Evolutionary conservation across 2,113 vertebrate species (phyloP).

Genomic region (Smithornis capensis): DNA sequence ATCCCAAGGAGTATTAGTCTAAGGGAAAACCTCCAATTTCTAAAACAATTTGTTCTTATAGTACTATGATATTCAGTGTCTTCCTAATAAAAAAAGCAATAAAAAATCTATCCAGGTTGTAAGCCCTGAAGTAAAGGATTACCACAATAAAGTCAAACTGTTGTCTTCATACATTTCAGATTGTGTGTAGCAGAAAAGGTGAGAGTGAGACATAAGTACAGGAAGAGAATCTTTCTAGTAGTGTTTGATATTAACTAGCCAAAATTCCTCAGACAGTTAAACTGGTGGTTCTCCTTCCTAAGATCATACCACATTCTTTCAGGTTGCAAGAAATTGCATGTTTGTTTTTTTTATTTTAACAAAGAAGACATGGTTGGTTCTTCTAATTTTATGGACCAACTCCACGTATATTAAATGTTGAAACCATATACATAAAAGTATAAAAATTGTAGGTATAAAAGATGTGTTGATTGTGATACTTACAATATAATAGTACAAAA

Average conservation of each 20-base stretch:
- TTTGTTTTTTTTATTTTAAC: neutral
- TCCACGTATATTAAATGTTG: neutral
- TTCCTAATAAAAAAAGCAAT: neutral
- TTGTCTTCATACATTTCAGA: conserved; percentile 24
- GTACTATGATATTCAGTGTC: neutral
- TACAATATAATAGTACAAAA: neutral
- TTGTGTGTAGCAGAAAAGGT: neutral
- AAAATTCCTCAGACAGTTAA: neutral
- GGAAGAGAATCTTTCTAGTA: neutral
- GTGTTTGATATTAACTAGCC: conserved; percentile 1
- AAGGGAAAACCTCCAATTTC: neutral
- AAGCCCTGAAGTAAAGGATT: conserved; percentile 32
- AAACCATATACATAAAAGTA: neutral
- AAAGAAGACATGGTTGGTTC: neutral
- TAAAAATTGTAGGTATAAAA: neutral
- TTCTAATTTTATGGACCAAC: neutral
- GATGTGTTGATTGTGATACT: neutral
- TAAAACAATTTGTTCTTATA: neutral
- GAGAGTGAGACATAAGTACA: neutral
- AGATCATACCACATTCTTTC: neutral
- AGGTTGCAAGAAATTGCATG: neutral
- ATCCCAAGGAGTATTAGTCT: neutral
- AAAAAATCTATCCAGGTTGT: neutral
- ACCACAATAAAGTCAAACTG: conserved; percentile 15
- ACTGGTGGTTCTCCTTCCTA: neutral